Conservation (phyloP, 2,797 vertebrate genomes). For the Gallinago solitaria region DNA sequence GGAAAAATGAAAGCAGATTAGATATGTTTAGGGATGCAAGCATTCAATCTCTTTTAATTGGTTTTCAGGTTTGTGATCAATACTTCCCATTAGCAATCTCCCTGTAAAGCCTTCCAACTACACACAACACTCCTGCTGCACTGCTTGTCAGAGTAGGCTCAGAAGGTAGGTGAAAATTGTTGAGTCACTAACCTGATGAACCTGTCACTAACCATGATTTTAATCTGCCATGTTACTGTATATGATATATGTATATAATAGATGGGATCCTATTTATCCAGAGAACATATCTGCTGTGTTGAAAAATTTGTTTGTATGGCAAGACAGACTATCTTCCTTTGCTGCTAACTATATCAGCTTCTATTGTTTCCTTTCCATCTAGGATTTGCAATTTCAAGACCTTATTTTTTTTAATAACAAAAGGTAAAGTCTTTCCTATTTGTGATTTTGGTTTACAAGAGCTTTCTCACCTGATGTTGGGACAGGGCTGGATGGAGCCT, state of each 20-base stretch:
- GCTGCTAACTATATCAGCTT: neutral
- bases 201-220: neutral
- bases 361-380: neutral
- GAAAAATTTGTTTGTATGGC: neutral
- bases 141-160: neutral
- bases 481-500: constrained; percentile 72
- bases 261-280: neutral
- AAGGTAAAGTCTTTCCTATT: neutral
- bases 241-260: neutral
- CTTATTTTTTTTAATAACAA: neutral
- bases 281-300: neutral
- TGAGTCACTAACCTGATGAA: neutral
- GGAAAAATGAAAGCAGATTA: neutral
- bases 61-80: neutral
- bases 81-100: neutral
- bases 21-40: neutral
- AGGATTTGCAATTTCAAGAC: neutral
- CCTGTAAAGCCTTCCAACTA: neutral
- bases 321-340: neutral
- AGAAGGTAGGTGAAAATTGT: neutral
- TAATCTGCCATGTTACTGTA: neutral
- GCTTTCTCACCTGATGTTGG: constrained; percentile 87
- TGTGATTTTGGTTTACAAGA: neutral
- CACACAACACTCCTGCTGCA: rapidly evolving
- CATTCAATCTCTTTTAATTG: neutral